phyloP scores from a whole-genome alignment of 2,888 invertebrate genomes.

The Harpalus rubripes region DNA sequence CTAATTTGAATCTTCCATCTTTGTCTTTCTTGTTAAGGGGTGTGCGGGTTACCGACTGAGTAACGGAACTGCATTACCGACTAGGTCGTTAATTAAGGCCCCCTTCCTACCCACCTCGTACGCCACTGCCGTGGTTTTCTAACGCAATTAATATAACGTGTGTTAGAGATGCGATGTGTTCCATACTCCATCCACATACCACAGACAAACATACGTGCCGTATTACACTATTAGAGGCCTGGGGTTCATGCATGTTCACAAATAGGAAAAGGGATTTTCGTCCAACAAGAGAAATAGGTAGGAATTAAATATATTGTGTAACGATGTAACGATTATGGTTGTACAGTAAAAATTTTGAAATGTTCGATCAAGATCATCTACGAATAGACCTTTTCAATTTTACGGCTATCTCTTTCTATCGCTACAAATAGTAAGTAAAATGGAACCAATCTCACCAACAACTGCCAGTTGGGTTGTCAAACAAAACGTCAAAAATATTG shows the following conservation, averaged over 20 bases:
- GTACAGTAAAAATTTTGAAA: too few species aligned
- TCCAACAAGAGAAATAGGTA: too few species aligned
- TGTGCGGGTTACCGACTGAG: constrained; percentile 43
- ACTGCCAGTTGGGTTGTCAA: too few species aligned
- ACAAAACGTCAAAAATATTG: too few species aligned
- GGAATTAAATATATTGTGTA: too few species aligned
- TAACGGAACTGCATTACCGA: constrained; percentile 54
- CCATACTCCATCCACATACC: constrained; percentile 14
- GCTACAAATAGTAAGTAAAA: too few species aligned
- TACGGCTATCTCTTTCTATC: too few species aligned
- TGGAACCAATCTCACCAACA: too few species aligned
- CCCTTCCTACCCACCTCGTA: not conserved
- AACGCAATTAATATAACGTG: constrained; percentile 55
- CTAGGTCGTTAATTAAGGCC: constrained; percentile 46
- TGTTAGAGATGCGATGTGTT: constrained; percentile 24
- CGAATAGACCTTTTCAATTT: too few species aligned
- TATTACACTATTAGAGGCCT: constrained; percentile 10
- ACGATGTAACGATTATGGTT: too few species aligned
- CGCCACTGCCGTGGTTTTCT: constrained; percentile 19
- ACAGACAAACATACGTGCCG: constrained; percentile 16
- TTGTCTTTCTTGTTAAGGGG: not conserved
- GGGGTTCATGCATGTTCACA: not conserved
- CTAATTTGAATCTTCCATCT: not conserved
- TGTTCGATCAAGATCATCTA: too few species aligned
- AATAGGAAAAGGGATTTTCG: too few species aligned